phyloP scores from a whole-genome alignment of 2,113 vertebrate genomes.

The Mesoclemmys tuberculata region DNA sequence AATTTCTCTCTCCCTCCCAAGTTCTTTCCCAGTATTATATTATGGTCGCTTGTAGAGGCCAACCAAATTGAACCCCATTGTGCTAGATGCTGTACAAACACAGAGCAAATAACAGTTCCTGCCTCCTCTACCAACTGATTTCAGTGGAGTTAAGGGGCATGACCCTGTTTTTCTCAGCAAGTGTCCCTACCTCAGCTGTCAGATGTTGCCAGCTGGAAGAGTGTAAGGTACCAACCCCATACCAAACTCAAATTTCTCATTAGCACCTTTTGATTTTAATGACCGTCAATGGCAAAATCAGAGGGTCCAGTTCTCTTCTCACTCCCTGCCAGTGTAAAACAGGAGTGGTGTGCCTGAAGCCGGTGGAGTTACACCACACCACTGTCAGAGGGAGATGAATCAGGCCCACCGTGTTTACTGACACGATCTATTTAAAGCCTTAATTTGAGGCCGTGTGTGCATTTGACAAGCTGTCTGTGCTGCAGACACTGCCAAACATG shows the following conservation, averaged over 20 bases:
- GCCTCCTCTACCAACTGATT: not conserved
- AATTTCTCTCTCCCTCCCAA: not conserved
- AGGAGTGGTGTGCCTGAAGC: not conserved
- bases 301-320: not conserved
- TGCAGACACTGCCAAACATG: not conserved
- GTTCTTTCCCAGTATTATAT: not conserved
- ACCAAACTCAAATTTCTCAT: not conserved
- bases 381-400: not conserved
- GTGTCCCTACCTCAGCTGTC: not conserved
- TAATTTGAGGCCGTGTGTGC: not conserved
- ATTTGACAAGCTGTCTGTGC: not conserved
- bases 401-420: not conserved
- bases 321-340: not conserved
- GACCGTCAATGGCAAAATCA: not conserved
- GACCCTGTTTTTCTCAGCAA: not conserved
- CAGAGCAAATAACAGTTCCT: not conserved
- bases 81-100: not conserved
- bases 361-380: not conserved
- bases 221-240: not conserved
- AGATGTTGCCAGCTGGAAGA: not conserved
- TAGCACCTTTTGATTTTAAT: not conserved
- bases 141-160: not conserved
- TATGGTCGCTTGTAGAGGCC: not conserved
- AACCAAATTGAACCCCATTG: not conserved
- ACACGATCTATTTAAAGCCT: not conserved